phyloP scores from a whole-genome alignment of 1,140 invertebrate species.

The Pantala flavescens region DNA sequence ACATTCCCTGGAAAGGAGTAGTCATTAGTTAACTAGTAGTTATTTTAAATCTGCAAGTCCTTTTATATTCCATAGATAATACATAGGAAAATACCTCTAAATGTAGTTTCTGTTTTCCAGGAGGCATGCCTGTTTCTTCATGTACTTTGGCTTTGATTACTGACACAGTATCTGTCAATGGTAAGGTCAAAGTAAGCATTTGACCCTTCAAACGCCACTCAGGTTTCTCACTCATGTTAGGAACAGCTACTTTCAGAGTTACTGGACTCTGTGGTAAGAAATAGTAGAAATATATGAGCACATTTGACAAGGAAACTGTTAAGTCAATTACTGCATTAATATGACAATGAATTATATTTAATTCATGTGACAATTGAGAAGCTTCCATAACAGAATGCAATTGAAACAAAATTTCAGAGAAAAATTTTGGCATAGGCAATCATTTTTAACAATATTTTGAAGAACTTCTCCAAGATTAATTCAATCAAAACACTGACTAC shows the following conservation, averaged over 20 bases:
- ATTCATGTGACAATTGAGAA: no score
- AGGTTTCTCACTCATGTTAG: slow-evolving; percentile 70
- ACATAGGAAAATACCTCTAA: slow-evolving; percentile 55
- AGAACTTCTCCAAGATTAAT: no score
- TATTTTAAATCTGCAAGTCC: neutral
- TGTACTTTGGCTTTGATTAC: slow-evolving; percentile 83
- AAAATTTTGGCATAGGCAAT: no score
- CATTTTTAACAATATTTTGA: no score
- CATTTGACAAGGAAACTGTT: no score
- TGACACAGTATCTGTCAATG: slow-evolving; percentile 68
- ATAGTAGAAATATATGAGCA: no score
- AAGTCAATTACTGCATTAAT: neutral
- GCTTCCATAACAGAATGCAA: no score
- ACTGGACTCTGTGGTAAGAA: slow-evolving; percentile 48
- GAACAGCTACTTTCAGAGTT: slow-evolving; percentile 66
- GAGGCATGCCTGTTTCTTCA: slow-evolving; percentile 85
- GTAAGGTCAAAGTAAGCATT: slow-evolving; percentile 64
- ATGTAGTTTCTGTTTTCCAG: slow-evolving; percentile 93
- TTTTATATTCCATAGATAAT: neutral
- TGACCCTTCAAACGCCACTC: slow-evolving; percentile 98
- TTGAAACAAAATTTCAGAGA: no score
- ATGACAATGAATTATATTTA: no score
- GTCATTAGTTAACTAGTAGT: neutral
- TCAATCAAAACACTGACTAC: no score
- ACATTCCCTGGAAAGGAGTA: slow-evolving; percentile 68